A percentile compares a stretch with the other conserved stretches of the same genome.
phyloP scores from a whole-genome alignment of 1,140 invertebrate genomes.

The Aphis craccivora region DNA sequence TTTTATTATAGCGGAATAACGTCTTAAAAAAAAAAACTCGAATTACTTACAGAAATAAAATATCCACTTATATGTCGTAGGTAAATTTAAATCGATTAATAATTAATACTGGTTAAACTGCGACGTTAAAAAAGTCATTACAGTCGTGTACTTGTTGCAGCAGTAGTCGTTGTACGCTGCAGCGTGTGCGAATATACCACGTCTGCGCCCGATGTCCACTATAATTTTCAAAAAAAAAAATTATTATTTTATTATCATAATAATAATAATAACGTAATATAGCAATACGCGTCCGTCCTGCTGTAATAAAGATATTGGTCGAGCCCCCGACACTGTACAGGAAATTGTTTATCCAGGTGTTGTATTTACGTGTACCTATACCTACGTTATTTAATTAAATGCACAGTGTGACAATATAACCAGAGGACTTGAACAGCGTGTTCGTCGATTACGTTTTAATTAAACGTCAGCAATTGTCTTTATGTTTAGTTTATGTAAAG shows the following conservation, averaged over 20 bases:
- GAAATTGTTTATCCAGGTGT: constrained; percentile 32
- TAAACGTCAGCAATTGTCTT: background rate
- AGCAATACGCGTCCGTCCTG: background rate
- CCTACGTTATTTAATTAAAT: constrained; percentile 17
- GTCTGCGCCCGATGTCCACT: background rate
- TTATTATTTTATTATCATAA: background rate
- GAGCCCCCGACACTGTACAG: background rate
- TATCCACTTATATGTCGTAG: background rate
- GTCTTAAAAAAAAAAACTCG: background rate
- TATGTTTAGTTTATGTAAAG: background rate
- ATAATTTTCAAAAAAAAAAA: background rate
- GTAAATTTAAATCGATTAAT: background rate
- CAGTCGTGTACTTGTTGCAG: background rate
- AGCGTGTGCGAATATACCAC: background rate
- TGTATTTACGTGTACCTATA: background rate
- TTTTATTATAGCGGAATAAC: background rate
- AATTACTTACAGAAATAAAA: constrained; percentile 13
- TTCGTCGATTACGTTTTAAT: constrained; percentile 28
- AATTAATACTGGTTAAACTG: background rate
- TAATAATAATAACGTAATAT: background rate
- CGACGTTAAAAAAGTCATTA: background rate
- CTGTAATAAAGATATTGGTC: background rate
- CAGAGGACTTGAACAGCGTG: background rate
- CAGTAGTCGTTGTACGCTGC: background rate
- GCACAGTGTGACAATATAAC: background rate